These are phyloP conservation scores for Trematomus loennbergii DNA, from an alignment of 2,113 vertebrate genomes.

Conservation along the genomic window DNA sequence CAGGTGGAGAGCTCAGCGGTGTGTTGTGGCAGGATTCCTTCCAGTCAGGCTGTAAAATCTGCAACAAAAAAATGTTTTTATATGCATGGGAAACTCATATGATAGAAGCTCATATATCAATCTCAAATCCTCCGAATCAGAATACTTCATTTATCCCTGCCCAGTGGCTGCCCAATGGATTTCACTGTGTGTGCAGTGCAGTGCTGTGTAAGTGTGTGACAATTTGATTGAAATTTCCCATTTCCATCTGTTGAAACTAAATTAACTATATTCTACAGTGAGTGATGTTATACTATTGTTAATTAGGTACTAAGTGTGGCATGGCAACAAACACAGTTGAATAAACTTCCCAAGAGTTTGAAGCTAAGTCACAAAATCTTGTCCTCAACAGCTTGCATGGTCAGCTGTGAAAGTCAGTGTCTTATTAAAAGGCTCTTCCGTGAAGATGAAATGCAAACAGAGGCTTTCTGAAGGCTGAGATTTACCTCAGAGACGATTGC, in stretches of 20 bases:
- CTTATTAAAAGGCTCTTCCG: slow-evolving; percentile 15
- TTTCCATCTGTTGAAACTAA: too few relatives aligned
- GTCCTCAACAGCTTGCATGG: slow-evolving; percentile 6
- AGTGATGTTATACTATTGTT: background rate
- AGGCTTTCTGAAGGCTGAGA: slow-evolving; percentile 29
- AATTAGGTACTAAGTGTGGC: background rate
- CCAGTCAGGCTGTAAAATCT: slow-evolving; percentile 38
- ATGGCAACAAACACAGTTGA: background rate
- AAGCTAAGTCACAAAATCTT: background rate
- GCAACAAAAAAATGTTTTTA: background rate
- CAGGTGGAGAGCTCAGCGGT: slow-evolving; percentile 47
- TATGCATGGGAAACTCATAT: background rate
- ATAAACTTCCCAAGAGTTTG: background rate
- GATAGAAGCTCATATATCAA: background rate
- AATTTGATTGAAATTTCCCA: too few relatives aligned
- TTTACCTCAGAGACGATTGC: slow-evolving; percentile 21
- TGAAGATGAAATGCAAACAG: slow-evolving; percentile 50
- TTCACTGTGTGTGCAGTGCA: too few relatives aligned
- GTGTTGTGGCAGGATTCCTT: slow-evolving; percentile 23
- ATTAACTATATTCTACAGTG: too few relatives aligned
- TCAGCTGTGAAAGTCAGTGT: slow-evolving; percentile 19
- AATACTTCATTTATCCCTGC: background rate
- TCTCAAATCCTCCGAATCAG: background rate
- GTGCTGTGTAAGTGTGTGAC: too few relatives aligned
- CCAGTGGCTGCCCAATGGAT: too few relatives aligned